These are phyloP conservation scores for Teleiodes luculella DNA, from an alignment of 2,888 invertebrate species.

Conservation along the genomic window DNA sequence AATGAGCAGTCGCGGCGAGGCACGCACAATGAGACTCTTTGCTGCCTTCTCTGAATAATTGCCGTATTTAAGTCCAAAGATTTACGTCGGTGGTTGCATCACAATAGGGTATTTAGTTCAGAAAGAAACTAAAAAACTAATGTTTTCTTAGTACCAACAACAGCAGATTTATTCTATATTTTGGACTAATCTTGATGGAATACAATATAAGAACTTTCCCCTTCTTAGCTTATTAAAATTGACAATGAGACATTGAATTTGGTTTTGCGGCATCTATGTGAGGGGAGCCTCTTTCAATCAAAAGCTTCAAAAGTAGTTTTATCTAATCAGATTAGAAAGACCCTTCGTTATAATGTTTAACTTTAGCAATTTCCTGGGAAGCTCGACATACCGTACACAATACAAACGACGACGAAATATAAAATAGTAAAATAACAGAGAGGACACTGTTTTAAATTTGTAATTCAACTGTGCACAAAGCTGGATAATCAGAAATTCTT, in stretches of 20 bases:
- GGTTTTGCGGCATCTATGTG: not conserved
- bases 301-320: constrained; percentile 4
- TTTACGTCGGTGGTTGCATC: constrained; percentile 51
- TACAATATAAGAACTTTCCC: not conserved
- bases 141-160: constrained; percentile 33
- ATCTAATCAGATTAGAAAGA: constrained; percentile 2
- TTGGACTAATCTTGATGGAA: constrained; percentile 5
- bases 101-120: constrained; percentile 56
- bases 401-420: not conserved
- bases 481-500: not conserved
- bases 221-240: constrained; percentile 7
- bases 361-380: constrained; percentile 2
- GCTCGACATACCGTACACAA: not conserved
- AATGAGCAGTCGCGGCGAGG: constrained; percentile 40
- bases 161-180: constrained; percentile 19
- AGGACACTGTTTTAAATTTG: not conserved
- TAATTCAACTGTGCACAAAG: not conserved
- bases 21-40: constrained; percentile 61
- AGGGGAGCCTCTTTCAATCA: not conserved
- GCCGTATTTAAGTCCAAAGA: constrained; percentile 64
- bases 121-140: constrained; percentile 53
- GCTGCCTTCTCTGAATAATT: constrained; percentile 69
- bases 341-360: not conserved
- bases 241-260: constrained; percentile 1
- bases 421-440: not conserved